A percentile compares a stretch with the other conserved stretches of the same genome.
These are phyloP conservation scores for Stomatorhinus walkeri DNA, from an alignment of 2,797 vertebrate species.

Conservation along the genomic window DNA sequence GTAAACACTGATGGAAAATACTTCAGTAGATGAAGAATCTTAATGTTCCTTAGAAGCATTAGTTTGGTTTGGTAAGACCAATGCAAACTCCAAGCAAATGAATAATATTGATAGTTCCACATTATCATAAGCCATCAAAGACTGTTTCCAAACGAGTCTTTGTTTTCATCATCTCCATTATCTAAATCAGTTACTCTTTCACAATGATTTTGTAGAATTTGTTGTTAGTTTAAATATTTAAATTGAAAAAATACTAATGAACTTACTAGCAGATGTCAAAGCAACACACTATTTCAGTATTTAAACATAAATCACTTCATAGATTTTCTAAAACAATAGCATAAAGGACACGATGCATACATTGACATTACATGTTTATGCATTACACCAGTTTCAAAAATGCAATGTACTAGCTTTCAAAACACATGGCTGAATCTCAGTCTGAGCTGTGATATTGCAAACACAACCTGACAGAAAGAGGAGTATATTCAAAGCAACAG, in stretches of 20 bases:
- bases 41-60: slow-evolving; percentile 18
- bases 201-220: not conserved
- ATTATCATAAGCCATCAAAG: slow-evolving; percentile 23
- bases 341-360: not conserved
- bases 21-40: slow-evolving; percentile 10
- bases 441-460: slow-evolving; percentile 26
- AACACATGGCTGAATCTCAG: slow-evolving; percentile 14
- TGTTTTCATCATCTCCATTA: not conserved
- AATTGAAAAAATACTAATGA: not conserved
- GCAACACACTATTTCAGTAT: not conserved
- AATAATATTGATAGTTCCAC: slow-evolving; percentile 38
- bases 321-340: slow-evolving; percentile 36
- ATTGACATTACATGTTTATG: not conserved
- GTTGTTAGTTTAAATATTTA: not conserved
- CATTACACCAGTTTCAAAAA: not conserved
- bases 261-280: not conserved
- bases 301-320: not conserved
- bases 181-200: not conserved
- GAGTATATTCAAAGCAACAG: slow-evolving; percentile 38
- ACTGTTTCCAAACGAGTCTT: not conserved
- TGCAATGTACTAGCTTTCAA: slow-evolving; percentile 13
- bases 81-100: slow-evolving; percentile 36
- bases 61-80: slow-evolving; percentile 6
- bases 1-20: not conserved
- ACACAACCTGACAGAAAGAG: slow-evolving; percentile 32